Percentiles rank a stretch among this genome's conserved stretches.
These are phyloP conservation scores for Otolemur crassicaudatus DNA, from an alignment of 2,797 vertebrate genomes.

Conservation along the genomic window DNA sequence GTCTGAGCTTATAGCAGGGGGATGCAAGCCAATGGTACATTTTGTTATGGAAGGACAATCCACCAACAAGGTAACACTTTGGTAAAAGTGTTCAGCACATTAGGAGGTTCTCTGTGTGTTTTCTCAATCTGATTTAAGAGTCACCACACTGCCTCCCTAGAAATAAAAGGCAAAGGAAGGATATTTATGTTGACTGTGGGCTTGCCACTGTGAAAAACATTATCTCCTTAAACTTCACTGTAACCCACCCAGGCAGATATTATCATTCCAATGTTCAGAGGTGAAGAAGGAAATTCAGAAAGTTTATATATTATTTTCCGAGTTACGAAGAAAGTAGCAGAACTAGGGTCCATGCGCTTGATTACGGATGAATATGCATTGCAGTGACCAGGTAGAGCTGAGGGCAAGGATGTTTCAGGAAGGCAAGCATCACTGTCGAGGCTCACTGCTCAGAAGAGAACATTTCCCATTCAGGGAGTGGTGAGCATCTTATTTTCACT, in stretches of 20 bases:
- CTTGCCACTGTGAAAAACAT: background rate
- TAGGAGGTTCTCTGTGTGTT: background rate
- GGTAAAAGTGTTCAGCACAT: background rate
- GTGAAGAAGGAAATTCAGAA: background rate
- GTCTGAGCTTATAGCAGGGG: background rate
- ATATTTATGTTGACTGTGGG: background rate
- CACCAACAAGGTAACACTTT: background rate
- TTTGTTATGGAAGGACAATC: background rate
- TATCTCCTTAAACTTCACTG: background rate
- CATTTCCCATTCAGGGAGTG: background rate
- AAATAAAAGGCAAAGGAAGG: background rate
- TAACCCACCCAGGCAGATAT: background rate
- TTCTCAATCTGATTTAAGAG: background rate
- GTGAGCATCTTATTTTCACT: background rate
- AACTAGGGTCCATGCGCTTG: background rate
- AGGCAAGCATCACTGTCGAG: too few species aligned
- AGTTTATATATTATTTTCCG: background rate
- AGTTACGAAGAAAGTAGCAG: background rate
- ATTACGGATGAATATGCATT: too few species aligned
- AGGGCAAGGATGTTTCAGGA: fast-evolving
- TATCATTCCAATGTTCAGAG: background rate
- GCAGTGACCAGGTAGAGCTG: background rate
- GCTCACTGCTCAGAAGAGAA: background rate
- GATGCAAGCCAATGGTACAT: background rate
- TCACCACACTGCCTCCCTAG: background rate